Evolutionary conservation across 2,797 vertebrate genomes (phyloP).

Genomic region (Geotrypetes seraphini): DNA sequence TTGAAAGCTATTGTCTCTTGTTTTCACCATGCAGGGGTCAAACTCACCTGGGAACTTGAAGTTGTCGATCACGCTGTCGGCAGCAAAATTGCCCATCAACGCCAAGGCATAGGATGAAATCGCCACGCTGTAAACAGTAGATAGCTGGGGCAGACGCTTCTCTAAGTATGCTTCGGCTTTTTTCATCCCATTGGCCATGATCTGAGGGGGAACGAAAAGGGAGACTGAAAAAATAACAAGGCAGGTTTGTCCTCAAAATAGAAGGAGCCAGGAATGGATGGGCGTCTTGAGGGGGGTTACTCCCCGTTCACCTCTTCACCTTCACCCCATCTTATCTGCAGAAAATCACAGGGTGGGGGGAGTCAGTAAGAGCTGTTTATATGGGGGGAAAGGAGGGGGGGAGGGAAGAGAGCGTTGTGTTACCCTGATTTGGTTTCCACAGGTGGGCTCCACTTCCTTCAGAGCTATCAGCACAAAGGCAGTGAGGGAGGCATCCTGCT

Average conservation of each 20-base stretch:
- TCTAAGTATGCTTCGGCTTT: slow-evolving; percentile 8
- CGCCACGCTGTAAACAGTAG: slow-evolving; percentile 3
- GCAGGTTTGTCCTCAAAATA: no score
- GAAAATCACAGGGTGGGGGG: no score
- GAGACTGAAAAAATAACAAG: no score
- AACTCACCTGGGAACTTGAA: neutral
- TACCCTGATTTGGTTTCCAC: neutral
- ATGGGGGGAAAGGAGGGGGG: no score
- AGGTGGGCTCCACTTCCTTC: neutral
- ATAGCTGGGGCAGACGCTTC: neutral
- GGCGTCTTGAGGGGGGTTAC: no score
- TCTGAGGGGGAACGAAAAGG: slow-evolving; percentile 1
- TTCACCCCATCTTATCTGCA: no score
- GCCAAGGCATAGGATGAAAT: slow-evolving; percentile 17
- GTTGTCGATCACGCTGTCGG: slow-evolving; percentile 4
- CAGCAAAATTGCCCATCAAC: neutral
- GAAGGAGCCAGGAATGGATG: no score
- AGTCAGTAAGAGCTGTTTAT: no score
- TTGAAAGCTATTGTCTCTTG: no score
- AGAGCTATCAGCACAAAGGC: slow-evolving; percentile 15
- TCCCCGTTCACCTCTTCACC: no score
- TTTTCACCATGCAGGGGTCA: neutral
- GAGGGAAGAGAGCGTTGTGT: no score
- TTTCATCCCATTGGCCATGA: neutral
- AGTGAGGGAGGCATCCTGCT: slow-evolving; percentile 11